Percentiles rank a stretch among this genome's conserved stretches.
Evolutionary conservation across 2,888 invertebrate species (phyloP).

Genomic region (Hemithea aestivaria): DNA sequence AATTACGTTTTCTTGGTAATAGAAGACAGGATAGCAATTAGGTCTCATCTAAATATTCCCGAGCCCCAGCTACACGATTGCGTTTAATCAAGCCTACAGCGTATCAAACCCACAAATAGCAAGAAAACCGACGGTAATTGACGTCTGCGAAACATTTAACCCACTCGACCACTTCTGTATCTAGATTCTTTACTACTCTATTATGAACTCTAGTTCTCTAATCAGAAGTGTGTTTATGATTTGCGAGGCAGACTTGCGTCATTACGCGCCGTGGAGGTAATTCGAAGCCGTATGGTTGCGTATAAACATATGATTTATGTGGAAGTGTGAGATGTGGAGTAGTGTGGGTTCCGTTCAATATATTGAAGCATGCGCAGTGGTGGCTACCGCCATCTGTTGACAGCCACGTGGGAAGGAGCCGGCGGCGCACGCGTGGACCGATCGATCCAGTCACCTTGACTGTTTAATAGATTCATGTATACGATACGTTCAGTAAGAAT

Average conservation of each 20-base stretch:
- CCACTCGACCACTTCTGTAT: conserved; percentile 53
- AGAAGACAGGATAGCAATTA: neutral
- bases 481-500: conserved; percentile 46
- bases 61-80: conserved; percentile 6
- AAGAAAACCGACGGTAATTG: conserved; percentile 63
- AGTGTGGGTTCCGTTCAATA: conserved; percentile 62
- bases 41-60: neutral
- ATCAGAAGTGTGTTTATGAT: conserved; percentile 34
- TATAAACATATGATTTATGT: conserved; percentile 72
- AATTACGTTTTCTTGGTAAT: neutral
- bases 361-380: conserved; percentile 62
- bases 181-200: conserved; percentile 18
- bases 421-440: conserved; percentile 45
- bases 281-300: conserved; percentile 69
- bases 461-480: conserved; percentile 70
- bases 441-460: conserved; percentile 73
- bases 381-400: conserved; percentile 70
- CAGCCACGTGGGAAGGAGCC: conserved; percentile 53
- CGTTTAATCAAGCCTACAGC: conserved; percentile 22
- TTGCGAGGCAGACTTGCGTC: conserved; percentile 47
- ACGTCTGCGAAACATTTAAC: conserved; percentile 64
- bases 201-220: neutral
- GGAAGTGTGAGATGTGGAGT: conserved; percentile 29
- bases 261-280: conserved; percentile 64
- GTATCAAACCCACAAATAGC: conserved; percentile 46